Evolutionary conservation across 2,797 vertebrate genomes (phyloP), one percentile per base, ranked within the genome.

Genomic region (Coccyzus lansbergi): DNA sequence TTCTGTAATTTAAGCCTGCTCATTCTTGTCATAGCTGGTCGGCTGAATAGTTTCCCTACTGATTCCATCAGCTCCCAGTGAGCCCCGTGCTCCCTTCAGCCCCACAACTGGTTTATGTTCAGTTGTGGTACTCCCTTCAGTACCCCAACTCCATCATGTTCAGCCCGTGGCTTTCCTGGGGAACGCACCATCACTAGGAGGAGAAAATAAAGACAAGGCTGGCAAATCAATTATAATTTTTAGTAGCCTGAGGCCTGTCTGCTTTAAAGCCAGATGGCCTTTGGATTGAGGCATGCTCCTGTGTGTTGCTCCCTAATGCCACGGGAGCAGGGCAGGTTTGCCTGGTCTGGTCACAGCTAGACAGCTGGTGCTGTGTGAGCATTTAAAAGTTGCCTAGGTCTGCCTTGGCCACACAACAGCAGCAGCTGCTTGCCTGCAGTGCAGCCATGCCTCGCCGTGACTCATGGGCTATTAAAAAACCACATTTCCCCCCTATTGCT

Each of bases 101-200:
- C 55, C 64, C 4, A 1, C 8, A n/a, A n/a, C n/a, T n/a, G n/a
- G n/a, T n/a, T n/a, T n/a, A n/a, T n/a, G n/a, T n/a, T n/a, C n/a
- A n/a, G n/a, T n/a, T n/a, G n/a, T n/a, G n/a, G n/a, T n/a, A n/a
- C n/a, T n/a, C n/a, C n/a, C n/a, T n/a, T n/a, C n/a, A 38, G 42
- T 25, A 2, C 28, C 8, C 17, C 3, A 0, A 8, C 56, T 82
- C 49, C 4, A 1, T 2, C 1, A 46, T 56, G 36, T 21, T 83
- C 63, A 64, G 65, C 36, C 53, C 1, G 0, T 5, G 2, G 28
- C 53, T 36, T 48, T 65, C 59, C 44, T 29, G 29, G 48, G 51
- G 28, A 49, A 19, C 0, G 0, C 3, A 1, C 15, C 0, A 42
- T 69, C 2, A 0, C 52, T 4, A 1, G 12, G 16, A 91, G 52